phyloP scores from a whole-genome alignment of 2,888 invertebrate genomes.

The Pharmacophagus antenor region DNA sequence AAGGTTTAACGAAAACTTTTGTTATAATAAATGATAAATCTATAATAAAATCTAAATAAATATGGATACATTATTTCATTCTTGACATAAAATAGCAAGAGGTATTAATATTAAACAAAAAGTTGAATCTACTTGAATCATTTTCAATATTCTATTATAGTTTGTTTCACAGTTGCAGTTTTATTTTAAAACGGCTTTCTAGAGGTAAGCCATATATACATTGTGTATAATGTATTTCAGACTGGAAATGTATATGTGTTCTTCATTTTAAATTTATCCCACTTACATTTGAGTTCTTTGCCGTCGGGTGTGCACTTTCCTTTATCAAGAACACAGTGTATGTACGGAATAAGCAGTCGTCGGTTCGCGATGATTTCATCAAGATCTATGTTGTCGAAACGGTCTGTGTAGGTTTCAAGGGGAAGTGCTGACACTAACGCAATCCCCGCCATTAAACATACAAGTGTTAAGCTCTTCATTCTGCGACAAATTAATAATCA shows the following conservation, averaged over 20 bases:
- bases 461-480: constrained; percentile 33
- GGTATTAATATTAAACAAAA: no score
- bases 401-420: constrained; percentile 79
- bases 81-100: no score
- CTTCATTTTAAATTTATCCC: not conserved
- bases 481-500: constrained; percentile 21
- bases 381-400: constrained; percentile 86
- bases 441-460: constrained; percentile 45
- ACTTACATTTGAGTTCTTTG: constrained; percentile 80
- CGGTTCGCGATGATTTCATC: constrained; percentile 85
- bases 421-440: constrained; percentile 46
- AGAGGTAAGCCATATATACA: no score
- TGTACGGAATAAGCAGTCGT: constrained; percentile 84
- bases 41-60: no score
- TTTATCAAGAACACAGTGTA: constrained; percentile 84
- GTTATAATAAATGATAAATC: no score
- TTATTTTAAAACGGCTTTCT: no score
- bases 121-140: no score
- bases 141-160: no score
- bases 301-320: constrained; percentile 87
- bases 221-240: no score
- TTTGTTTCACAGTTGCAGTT: no score
- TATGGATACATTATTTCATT: no score
- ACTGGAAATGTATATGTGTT: no score
- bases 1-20: not conserved